Conservation (phyloP, 2,888 invertebrate species). For the Marronus borbonicus region DNA sequence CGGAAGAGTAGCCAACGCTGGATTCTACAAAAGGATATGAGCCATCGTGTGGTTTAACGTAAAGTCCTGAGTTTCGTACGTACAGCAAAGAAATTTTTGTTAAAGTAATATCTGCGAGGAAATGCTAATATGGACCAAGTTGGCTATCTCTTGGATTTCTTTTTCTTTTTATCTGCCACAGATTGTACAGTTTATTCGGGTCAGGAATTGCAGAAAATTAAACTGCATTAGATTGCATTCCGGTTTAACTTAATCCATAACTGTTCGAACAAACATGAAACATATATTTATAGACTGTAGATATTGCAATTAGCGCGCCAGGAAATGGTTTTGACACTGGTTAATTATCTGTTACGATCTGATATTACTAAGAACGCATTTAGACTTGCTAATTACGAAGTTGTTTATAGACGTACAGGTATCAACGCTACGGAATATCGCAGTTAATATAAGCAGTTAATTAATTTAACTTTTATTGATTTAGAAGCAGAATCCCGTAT, state of each 20-base stretch:
- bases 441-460: neutral
- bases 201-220: too few relatives aligned
- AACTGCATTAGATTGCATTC: neutral
- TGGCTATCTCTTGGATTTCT: too few relatives aligned
- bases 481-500: neutral
- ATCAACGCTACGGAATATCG: too few relatives aligned
- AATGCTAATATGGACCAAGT: too few relatives aligned
- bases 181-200: too few relatives aligned
- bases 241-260: neutral
- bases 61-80: too few relatives aligned
- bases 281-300: neutral
- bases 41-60: too few relatives aligned
- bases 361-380: neutral
- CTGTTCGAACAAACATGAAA: neutral
- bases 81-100: too few relatives aligned
- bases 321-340: slow-evolving; percentile 1
- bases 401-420: neutral
- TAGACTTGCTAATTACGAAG: neutral
- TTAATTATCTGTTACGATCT: slow-evolving; percentile 15
- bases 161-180: too few relatives aligned
- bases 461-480: neutral
- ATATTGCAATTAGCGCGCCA: neutral
- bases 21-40: too few relatives aligned
- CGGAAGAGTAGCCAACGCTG: too few relatives aligned
- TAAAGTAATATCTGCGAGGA: too few relatives aligned